A percentile compares a stretch with the other conserved stretches of the same genome.
Evolutionary conservation across 2,888 invertebrate genomes (phyloP).

Genomic region (Temnothorax ravouxi): DNA sequence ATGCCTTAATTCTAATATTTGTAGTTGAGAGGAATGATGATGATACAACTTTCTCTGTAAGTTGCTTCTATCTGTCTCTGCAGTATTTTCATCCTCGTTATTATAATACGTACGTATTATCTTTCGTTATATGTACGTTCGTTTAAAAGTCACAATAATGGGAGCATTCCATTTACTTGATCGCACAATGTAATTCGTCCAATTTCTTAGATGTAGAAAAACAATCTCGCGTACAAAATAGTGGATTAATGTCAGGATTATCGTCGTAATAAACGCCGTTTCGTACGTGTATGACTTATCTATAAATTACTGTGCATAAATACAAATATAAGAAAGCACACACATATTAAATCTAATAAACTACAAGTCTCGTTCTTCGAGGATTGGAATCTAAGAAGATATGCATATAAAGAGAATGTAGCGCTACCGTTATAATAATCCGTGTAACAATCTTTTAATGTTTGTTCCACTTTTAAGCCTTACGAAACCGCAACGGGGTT

Average conservation of each 20-base stretch:
- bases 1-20: conserved; percentile 14
- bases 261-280: neutral
- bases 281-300: neutral
- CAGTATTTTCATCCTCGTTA: neutral
- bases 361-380: conserved; percentile 18
- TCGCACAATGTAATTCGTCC: neutral
- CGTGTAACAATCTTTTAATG: neutral
- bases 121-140: neutral
- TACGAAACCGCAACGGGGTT: neutral
- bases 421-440: neutral
- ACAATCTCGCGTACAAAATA: neutral
- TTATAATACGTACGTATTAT: neutral
- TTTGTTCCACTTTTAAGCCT: neutral
- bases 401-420: neutral
- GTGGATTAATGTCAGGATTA: neutral
- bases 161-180: neutral
- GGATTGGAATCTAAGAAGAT: neutral
- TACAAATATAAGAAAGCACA: neutral
- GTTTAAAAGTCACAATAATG: neutral
- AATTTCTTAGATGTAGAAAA: neutral
- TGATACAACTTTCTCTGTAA: neutral
- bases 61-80: neutral
- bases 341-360: neutral
- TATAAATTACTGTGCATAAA: conserved; percentile 2
- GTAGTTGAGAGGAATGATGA: neutral